Evolutionary conservation across 92 coral and sea anemone species (phyloP).

Genomic region (Muricea muricata): DNA sequence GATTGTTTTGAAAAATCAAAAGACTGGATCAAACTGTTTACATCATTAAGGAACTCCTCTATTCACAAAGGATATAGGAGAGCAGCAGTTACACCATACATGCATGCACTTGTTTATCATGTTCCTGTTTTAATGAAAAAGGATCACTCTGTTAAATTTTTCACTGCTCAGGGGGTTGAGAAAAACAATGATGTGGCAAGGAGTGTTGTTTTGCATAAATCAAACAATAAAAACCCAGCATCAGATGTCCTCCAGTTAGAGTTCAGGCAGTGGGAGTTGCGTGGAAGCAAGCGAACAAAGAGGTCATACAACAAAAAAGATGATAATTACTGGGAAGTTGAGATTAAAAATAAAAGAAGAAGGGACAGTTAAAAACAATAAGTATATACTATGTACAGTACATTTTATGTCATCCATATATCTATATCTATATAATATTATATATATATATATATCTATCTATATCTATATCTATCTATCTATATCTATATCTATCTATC

Average conservation of each 20-base stretch:
- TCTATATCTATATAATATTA: neutral
- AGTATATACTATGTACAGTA: neutral
- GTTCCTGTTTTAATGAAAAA: slow-evolving; percentile 54
- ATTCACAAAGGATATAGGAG: slow-evolving; percentile 53
- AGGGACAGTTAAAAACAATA: neutral
- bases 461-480: neutral
- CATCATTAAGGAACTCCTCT: slow-evolving; percentile 41
- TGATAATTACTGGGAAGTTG: slow-evolving; percentile 2
- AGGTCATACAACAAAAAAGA: slow-evolving; percentile 1
- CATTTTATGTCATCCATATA: neutral
- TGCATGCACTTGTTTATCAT: slow-evolving; percentile 62
- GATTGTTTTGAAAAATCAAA: slow-evolving; percentile 47
- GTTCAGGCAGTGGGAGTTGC: slow-evolving; percentile 1
- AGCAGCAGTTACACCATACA: slow-evolving; percentile 68
- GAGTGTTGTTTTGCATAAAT: slow-evolving; percentile 29
- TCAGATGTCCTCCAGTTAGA: slow-evolving; percentile 1
- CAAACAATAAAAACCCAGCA: slow-evolving; percentile 2
- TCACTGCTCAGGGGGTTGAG: slow-evolving; percentile 72
- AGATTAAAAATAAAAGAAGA: slow-evolving; percentile 5
- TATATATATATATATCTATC: neutral
- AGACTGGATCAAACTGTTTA: slow-evolving; percentile 60
- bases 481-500: no score
- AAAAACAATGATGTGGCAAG: slow-evolving; percentile 66
- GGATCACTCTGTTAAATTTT: slow-evolving; percentile 52
- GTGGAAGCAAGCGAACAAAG: neutral